Percentiles rank a stretch among this genome's conserved stretches.
Conservation (phyloP, 2,797 vertebrate genomes). For the Serranus cabrilla region DNA sequence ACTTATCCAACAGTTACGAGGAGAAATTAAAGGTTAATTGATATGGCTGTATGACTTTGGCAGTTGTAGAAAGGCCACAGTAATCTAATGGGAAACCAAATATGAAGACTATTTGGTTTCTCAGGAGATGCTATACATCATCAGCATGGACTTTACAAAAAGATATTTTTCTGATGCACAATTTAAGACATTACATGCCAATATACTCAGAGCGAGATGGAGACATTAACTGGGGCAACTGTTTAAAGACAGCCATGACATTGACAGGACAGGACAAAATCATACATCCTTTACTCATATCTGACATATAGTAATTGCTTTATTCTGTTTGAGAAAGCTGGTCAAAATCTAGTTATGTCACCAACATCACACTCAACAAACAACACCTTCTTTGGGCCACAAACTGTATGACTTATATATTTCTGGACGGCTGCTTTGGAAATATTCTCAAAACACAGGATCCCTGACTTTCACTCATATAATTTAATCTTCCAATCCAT, state of each 20-base stretch:
- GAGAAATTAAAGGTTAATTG: neutral
- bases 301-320: constrained; percentile 62
- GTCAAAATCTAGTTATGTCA: constrained; percentile 81
- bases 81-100: neutral
- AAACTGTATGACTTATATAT: constrained; percentile 19
- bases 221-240: neutral
- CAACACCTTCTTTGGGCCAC: constrained; percentile 41
- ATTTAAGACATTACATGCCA: neutral
- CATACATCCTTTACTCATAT: constrained; percentile 26
- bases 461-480: constrained; percentile 24
- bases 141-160: neutral
- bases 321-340: constrained; percentile 72
- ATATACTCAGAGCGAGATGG: neutral
- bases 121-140: neutral
- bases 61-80: too few species aligned
- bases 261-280: constrained; percentile 24
- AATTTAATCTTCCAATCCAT: constrained; percentile 39
- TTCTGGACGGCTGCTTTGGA: constrained; percentile 27
- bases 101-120: neutral
- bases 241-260: neutral
- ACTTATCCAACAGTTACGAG: neutral
- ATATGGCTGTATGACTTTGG: neutral
- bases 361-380: constrained; percentile 61
- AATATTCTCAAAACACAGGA: constrained; percentile 29
- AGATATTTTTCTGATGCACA: neutral